Evolutionary conservation across 2,113 vertebrate genomes (phyloP).

Genomic region (Limanda limanda): DNA sequence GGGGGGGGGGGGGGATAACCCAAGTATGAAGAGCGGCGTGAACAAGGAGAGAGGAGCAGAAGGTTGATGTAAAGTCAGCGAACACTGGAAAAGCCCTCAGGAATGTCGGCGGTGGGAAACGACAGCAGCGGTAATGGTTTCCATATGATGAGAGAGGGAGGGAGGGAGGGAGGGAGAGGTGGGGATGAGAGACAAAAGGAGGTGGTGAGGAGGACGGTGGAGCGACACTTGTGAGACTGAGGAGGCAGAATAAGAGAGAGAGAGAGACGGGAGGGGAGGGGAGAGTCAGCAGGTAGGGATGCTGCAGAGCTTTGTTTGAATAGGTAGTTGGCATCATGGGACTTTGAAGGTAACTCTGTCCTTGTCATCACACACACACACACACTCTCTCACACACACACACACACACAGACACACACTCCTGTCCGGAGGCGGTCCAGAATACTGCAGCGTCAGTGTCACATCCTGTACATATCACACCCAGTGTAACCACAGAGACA

Average conservation of each 20-base stretch:
- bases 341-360: slow-evolving; percentile 82
- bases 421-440: slow-evolving; percentile 71
- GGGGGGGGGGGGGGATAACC: neutral
- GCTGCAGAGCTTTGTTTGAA: slow-evolving; percentile 61
- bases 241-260: neutral
- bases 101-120: slow-evolving; percentile 74
- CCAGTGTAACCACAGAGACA: slow-evolving; percentile 66
- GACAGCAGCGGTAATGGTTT: slow-evolving; percentile 69
- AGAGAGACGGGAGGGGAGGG: slow-evolving; percentile 36
- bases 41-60: slow-evolving; percentile 60
- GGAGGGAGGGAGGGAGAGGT: slow-evolving; percentile 5
- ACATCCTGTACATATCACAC: slow-evolving; percentile 78
- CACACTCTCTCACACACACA: neutral
- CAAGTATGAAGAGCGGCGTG: slow-evolving; percentile 42
- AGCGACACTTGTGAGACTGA: slow-evolving; percentile 2
- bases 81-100: slow-evolving; percentile 70
- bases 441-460: slow-evolving; percentile 77
- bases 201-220: slow-evolving; percentile 31
- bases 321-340: slow-evolving; percentile 69
- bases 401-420: slow-evolving; percentile 18
- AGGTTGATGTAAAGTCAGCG: slow-evolving; percentile 74
- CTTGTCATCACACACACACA: slow-evolving; percentile 69
- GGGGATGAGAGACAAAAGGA: slow-evolving; percentile 25
- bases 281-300: slow-evolving; percentile 60
- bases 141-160: slow-evolving; percentile 64